These are phyloP conservation scores for Pandemis corylana DNA, from an alignment of 2,888 invertebrate genomes.

Conservation along the genomic window DNA sequence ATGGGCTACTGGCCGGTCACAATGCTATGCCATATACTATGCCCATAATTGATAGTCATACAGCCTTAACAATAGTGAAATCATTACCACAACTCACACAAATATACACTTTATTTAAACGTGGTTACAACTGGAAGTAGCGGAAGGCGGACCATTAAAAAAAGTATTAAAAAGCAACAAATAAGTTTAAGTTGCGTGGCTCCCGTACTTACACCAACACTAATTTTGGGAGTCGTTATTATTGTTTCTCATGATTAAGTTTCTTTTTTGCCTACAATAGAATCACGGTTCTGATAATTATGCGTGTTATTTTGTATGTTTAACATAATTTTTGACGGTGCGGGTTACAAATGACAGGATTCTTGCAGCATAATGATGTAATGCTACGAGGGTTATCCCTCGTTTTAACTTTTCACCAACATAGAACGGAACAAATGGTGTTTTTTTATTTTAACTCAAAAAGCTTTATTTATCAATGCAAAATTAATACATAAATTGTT, in stretches of 20 bases:
- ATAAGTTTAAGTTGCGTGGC: constrained; percentile 81
- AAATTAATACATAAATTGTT: no score
- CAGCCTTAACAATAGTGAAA: constrained; percentile 81
- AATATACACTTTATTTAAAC: constrained; percentile 55
- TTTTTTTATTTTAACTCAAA: background rate
- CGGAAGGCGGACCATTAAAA: constrained; percentile 43
- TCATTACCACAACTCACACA: constrained; percentile 54
- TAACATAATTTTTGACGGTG: constrained; percentile 62
- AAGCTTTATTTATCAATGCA: background rate
- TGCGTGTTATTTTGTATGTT: constrained; percentile 68
- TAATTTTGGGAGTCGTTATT: constrained; percentile 82
- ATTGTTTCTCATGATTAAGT: constrained; percentile 85
- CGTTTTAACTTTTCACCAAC: background rate
- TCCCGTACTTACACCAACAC: constrained; percentile 81
- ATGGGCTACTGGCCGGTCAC: constrained; percentile 82
- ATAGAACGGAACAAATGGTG: background rate
- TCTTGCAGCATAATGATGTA: constrained; percentile 11
- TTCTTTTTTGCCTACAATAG: constrained; percentile 81
- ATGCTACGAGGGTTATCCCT: background rate
- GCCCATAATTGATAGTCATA: constrained; percentile 84
- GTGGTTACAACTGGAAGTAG: constrained; percentile 51
- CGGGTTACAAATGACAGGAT: constrained; percentile 47
- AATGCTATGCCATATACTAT: constrained; percentile 79
- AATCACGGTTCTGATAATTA: constrained; percentile 59
- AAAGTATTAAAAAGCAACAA: constrained; percentile 75